Evolutionary conservation across 2,113 vertebrate genomes (phyloP).

Genomic region (Lepisosteus osseus): DNA sequence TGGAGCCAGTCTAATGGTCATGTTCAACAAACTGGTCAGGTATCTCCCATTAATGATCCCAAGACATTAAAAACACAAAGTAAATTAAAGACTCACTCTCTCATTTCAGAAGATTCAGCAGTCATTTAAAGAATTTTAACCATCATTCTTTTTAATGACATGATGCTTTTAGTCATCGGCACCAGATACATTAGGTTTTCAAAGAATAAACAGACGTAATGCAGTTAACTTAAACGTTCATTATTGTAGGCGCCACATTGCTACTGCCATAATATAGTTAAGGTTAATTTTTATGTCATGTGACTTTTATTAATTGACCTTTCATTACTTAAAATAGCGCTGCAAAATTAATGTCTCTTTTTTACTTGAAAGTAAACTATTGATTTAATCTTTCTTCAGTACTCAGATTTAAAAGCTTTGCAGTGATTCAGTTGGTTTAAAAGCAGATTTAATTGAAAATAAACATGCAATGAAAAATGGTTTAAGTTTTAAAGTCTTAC

Average conservation of each 20-base stretch:
- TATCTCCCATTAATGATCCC: constrained; percentile 4
- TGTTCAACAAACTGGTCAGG: constrained; percentile 9
- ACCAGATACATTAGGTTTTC: not conserved
- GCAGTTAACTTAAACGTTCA: not conserved
- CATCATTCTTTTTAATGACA: not conserved
- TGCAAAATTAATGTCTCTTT: not conserved
- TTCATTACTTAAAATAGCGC: constrained; percentile 4
- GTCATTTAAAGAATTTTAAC: not conserved
- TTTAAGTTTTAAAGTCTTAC: too few relatives aligned
- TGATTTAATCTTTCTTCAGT: not conserved
- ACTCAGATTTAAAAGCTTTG: not conserved
- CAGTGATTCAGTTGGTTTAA: too few relatives aligned
- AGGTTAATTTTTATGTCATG: not conserved
- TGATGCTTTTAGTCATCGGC: not conserved
- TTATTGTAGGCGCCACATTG: not conserved
- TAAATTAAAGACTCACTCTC: not conserved
- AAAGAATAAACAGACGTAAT: not conserved
- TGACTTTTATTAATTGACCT: constrained; percentile 10
- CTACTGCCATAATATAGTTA: not conserved
- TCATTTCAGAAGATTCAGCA: not conserved
- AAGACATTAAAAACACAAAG: not conserved
- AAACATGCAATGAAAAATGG: too few relatives aligned
- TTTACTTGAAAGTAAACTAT: not conserved
- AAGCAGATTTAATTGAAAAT: too few relatives aligned
- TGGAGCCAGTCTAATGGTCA: not conserved